Evolutionary conservation across 2,888 invertebrate genomes (phyloP), one percentile per base, ranked within the genome.

Genomic region (Acrocyrtus sp.): DNA sequence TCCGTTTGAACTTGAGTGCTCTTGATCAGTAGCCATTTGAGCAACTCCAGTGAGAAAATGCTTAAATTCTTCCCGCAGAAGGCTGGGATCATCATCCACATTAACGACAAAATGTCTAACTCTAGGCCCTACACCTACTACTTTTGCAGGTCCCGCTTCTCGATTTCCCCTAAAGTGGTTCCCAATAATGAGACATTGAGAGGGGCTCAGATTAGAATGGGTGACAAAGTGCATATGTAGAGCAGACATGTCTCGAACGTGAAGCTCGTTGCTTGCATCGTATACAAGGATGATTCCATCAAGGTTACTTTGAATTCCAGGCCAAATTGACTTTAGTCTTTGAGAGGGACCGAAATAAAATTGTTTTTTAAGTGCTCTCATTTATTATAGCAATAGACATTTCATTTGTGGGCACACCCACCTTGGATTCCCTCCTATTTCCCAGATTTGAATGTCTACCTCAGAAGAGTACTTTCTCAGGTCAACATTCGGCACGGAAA

Each of bases 401-500:
- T 21, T 6, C 12, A 12, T 24, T 53, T n/a, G 5, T 22, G 27
- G 53, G 53, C 15, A n/a, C 10, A 15, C 43, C 26, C 75, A 77
- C 79, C 69, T 72, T 24, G 81, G 81, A 68, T 80, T 78, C 12
- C 81, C 81, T n/a, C 81, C 81, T 21, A 81, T 70, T 75, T 81
- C 81, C 81, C 79, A 81, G 1, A 81, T 58, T 61, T 81, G 79
- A 12, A 69, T 57, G 27, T 81, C 81, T 15, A 77, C 67, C 24
- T 81, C 81, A 43, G 75, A 57, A 10, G 34, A 74, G 39, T 77
- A 77, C 47, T 81, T 78, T 27, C 76, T 68, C 10, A 79, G 47
- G 12, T 78, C 76, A 0, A 81, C 51, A 48, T 68, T 77, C 8
- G 72, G 67, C 17, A 78, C 29, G 0, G 78, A 54, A 29, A 79